These are phyloP conservation scores for Chaenodraco wilsoni DNA, from an alignment of 2,797 vertebrate species.

Conservation along the genomic window DNA sequence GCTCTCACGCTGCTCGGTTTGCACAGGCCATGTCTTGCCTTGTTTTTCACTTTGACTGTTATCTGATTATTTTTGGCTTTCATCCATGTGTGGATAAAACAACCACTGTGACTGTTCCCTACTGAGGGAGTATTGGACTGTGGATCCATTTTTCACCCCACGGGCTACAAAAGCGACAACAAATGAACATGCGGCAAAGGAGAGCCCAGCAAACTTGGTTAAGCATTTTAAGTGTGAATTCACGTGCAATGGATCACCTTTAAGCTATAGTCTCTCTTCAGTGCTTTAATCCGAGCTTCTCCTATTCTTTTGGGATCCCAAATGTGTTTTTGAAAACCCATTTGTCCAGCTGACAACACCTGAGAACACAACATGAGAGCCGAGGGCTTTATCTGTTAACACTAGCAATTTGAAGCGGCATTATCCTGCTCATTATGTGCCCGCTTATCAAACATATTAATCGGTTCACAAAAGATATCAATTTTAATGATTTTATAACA, in stretches of 20 bases:
- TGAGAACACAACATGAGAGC: conserved; percentile 34
- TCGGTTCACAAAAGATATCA: conserved; percentile 35
- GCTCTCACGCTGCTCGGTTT: conserved; percentile 3
- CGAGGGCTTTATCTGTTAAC: conserved; percentile 38
- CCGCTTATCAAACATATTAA: conserved; percentile 51
- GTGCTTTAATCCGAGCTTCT: conserved; percentile 13
- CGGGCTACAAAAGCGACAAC: not conserved
- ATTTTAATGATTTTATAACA: conserved; percentile 56
- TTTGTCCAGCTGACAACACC: conserved; percentile 47
- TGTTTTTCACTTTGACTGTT: conserved; percentile 22
- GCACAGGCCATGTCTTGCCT: conserved; percentile 11
- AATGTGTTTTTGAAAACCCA: conserved; percentile 27
- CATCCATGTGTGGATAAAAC: conserved; percentile 28
- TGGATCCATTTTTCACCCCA: conserved; percentile 4
- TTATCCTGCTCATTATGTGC: conserved; percentile 44
- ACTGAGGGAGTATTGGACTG: no score
- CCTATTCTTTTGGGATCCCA: conserved; percentile 24
- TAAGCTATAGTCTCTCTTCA: conserved; percentile 1
- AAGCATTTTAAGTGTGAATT: conserved; percentile 22
- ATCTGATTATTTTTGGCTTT: conserved; percentile 28
- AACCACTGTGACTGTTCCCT: not conserved
- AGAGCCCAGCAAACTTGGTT: conserved; percentile 6
- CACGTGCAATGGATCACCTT: conserved; percentile 10
- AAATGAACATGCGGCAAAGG: conserved; percentile 8
- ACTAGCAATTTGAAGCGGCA: conserved; percentile 34